Conservation (phyloP, 2,888 invertebrate species). For the Polia nebulosa region DNA sequence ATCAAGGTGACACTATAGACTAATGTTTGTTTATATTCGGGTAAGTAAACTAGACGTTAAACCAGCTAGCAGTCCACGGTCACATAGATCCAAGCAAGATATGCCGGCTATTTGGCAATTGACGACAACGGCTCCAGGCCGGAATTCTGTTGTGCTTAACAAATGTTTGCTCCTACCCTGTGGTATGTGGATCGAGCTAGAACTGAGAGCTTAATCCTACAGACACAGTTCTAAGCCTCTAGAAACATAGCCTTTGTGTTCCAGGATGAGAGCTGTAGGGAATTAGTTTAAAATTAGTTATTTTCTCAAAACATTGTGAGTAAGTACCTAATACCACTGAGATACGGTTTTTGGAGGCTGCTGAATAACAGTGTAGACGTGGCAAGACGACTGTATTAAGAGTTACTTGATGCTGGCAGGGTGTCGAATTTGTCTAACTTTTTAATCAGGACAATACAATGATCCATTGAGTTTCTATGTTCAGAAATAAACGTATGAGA, state of each 20-base stretch:
- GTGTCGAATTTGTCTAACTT: not conserved
- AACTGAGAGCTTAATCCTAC: constrained; percentile 61
- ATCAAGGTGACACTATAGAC: constrained; percentile 2
- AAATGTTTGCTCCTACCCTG: constrained; percentile 69
- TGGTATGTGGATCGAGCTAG: constrained; percentile 70
- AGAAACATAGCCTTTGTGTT: constrained; percentile 39
- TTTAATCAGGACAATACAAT: not conserved
- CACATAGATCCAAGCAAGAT: constrained; percentile 67
- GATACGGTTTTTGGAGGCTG: constrained; percentile 2
- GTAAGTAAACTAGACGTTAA: constrained; percentile 35
- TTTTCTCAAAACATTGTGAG: constrained; percentile 7
- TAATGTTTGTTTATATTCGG: no score
- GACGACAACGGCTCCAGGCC: constrained; percentile 70
- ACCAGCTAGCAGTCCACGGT: constrained; percentile 28
- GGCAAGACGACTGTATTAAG: not conserved
- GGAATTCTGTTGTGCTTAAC: constrained; percentile 75
- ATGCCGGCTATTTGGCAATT: constrained; percentile 80
- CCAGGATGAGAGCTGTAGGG: constrained; percentile 29
- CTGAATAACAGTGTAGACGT: not conserved
- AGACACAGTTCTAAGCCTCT: constrained; percentile 58
- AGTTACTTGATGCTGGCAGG: not conserved
- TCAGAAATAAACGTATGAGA: not conserved
- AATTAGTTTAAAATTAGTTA: constrained; percentile 30
- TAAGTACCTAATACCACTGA: constrained; percentile 1
- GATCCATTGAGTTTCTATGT: not conserved